Evolutionary conservation across 1,140 invertebrate genomes (phyloP).

Genomic region (Xylocopa sonorina): DNA sequence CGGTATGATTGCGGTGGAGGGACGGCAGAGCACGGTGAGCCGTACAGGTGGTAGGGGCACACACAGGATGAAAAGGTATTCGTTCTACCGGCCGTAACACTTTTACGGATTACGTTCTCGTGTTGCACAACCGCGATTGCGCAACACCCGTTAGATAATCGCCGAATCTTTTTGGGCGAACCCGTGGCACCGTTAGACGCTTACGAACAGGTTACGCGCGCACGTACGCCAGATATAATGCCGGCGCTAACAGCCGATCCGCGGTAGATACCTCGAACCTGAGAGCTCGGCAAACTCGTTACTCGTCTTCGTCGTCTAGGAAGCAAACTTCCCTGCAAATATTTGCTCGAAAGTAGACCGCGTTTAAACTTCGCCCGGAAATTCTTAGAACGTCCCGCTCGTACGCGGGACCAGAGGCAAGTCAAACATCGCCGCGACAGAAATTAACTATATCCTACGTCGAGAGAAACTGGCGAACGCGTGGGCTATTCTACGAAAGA

Average conservation of each 20-base stretch:
- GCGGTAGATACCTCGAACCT: background rate
- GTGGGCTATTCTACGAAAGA: no score
- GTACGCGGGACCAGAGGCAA: background rate
- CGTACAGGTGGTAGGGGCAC: background rate
- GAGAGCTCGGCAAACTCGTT: background rate
- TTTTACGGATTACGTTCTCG: conserved; percentile 66
- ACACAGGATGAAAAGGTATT: conserved; percentile 38
- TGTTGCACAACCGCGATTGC: conserved; percentile 64
- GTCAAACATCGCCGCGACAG: background rate
- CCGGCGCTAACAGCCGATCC: background rate
- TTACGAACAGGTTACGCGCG: conserved; percentile 58
- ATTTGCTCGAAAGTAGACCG: conserved; percentile 25
- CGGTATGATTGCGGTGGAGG: background rate
- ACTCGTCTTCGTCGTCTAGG: conserved; percentile 6
- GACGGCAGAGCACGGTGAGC: background rate
- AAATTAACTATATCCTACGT: background rate
- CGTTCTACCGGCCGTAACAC: conserved; percentile 63
- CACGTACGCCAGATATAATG: background rate
- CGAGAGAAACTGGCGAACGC: background rate
- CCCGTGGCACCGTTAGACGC: conserved; percentile 65
- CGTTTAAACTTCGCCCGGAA: background rate
- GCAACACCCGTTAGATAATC: conserved; percentile 66
- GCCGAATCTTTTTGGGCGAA: conserved; percentile 55
- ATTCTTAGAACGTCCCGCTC: conserved; percentile 9
- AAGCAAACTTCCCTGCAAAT: conserved; percentile 28